Base-by-base conservation (phyloP, 2,797 vertebrate species). In the Limnodromus scolopaceus region DNA sequence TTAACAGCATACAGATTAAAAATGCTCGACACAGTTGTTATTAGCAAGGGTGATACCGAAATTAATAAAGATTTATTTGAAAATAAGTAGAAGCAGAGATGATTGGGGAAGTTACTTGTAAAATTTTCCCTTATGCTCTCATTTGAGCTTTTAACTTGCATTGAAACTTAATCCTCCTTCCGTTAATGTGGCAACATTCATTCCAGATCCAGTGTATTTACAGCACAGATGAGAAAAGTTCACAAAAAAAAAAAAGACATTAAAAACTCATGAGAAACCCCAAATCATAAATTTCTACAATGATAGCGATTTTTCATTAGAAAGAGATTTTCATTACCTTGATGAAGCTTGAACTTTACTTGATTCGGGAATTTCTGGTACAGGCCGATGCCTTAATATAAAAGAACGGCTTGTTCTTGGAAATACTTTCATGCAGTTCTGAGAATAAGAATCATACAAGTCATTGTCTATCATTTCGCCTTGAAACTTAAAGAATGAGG, bases 391-490 rank as follows among this genome's bases (percentile, higher is more conserved):
- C 70, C 99, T 98, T 84, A 99, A 98, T 41, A 98, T 97, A 88
- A 98, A 99, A 86, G 99, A 99, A 4, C 98, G 97, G 66, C 96
- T 97, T 49, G 94, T 89, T 92, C 97, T 96, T n/a, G 98, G 97
- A 55, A 96, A 93, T 63, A 91, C 94, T 68, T 97, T 97, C 22
- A 32, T 68, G 11, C 90, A 57, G 54, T 23, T 91, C 16, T 92
- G 78, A 0, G 45, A 34, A 19, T 74, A 87, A 13, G 93, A 82
- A 68, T 98, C 97, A 39, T 99, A 99, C 76, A 99, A 98, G 46
- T 98, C 98, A 92, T 99, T 99, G 20, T 99, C 98, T 85, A 99
- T 97, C 99, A 99, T 99, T 89, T 98, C 97, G 34, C 98, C 98
- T 89, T 96, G 95, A 95, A 99, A 93, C 30, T 97, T 75, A 77